A percentile compares a stretch with the other conserved stretches of the same genome.
Evolutionary conservation across 2,888 invertebrate genomes (phyloP).

Genomic region (Pachycephus smyrnensis): DNA sequence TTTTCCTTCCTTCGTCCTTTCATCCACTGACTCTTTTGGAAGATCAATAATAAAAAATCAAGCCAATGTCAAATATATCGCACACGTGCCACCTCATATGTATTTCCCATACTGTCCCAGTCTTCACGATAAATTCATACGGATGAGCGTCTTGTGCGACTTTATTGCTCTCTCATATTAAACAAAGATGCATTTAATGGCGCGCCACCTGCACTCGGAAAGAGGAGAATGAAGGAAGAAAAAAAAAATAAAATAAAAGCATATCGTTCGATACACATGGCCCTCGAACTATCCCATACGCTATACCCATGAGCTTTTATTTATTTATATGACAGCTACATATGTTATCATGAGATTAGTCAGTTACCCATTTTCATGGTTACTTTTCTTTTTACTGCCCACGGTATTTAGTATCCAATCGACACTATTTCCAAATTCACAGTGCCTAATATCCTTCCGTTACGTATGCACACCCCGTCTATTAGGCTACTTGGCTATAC

Average conservation of each 20-base stretch:
- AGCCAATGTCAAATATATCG: background rate
- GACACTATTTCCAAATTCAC: background rate
- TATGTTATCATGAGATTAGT: background rate
- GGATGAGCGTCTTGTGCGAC: background rate
- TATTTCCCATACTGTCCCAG: background rate
- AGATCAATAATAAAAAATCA: background rate
- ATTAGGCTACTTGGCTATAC: background rate
- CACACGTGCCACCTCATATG: background rate
- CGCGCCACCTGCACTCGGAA: slow-evolving; percentile 33
- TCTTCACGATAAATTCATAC: background rate
- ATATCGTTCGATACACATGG: slow-evolving; percentile 53
- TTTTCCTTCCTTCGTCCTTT: too few species aligned
- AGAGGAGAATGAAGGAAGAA: slow-evolving; percentile 27
- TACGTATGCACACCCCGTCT: background rate
- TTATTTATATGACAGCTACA: background rate
- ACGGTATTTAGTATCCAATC: background rate
- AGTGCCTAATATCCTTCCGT: background rate
- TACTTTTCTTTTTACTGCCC: background rate
- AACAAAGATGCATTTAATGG: slow-evolving; percentile 55
- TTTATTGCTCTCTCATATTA: slow-evolving; percentile 53
- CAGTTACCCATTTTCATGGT: background rate
- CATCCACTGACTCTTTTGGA: background rate
- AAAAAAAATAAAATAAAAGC: too few species aligned
- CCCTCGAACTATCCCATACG: slow-evolving; percentile 15
- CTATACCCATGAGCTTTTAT: background rate